phyloP scores from a whole-genome alignment of 2,888 invertebrate species.

The Chrysolina americana region DNA sequence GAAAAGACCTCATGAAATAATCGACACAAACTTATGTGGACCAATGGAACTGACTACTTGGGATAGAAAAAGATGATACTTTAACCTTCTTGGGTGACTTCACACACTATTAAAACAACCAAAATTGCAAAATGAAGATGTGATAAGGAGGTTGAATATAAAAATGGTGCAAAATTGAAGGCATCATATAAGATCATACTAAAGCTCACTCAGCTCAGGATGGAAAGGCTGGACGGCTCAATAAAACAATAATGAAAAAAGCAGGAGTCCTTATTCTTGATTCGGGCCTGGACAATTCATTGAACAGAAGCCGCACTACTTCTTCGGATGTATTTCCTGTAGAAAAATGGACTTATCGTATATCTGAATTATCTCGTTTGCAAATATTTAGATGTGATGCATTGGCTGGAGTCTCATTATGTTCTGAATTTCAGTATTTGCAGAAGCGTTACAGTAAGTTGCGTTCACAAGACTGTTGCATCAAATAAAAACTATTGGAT shows the following conservation, averaged over 20 bases:
- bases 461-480: too few species aligned
- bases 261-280: too few species aligned
- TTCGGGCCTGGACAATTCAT: slow-evolving; percentile 34
- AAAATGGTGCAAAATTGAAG: slow-evolving; percentile 46
- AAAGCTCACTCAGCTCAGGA: slow-evolving; percentile 51
- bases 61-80: too few species aligned
- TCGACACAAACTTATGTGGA: too few species aligned
- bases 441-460: too few species aligned
- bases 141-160: slow-evolving; percentile 52
- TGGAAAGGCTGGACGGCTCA: slow-evolving; percentile 45
- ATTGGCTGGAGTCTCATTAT: slow-evolving; percentile 54
- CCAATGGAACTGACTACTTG: too few species aligned
- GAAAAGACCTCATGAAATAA: slow-evolving; percentile 60
- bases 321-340: slow-evolving; percentile 50
- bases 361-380: slow-evolving; percentile 56
- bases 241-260: slow-evolving; percentile 51
- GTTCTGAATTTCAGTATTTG: too few species aligned
- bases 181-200: slow-evolving; percentile 45
- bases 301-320: slow-evolving; percentile 44
- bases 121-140: slow-evolving; percentile 48
- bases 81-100: too few species aligned
- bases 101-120: slow-evolving; percentile 24
- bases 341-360: slow-evolving; percentile 57
- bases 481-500: too few species aligned
- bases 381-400: slow-evolving; percentile 56